A percentile compares a stretch with the other conserved stretches of the same genome.
These are phyloP conservation scores for Hydrotaea diabolus DNA, from an alignment of 2,888 invertebrate genomes.

Conservation along the genomic window DNA sequence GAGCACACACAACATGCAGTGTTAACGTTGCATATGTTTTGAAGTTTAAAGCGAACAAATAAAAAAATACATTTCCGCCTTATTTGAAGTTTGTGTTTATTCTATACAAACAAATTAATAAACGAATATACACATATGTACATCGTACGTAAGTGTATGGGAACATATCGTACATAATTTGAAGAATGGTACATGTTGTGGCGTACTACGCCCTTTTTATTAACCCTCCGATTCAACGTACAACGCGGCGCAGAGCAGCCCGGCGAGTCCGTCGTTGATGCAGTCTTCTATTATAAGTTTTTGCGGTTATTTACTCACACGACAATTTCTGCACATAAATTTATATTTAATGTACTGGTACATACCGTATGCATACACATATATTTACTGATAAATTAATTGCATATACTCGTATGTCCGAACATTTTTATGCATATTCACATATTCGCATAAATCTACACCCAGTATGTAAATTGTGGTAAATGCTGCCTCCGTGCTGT, in stretches of 20 bases:
- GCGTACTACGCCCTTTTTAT: neutral
- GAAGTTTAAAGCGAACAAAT: neutral
- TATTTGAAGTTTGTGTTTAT: constrained; percentile 10
- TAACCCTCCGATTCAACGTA: neutral
- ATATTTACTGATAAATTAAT: constrained; percentile 12
- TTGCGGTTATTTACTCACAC: neutral
- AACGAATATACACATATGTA: neutral
- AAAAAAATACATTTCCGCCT: constrained; percentile 35
- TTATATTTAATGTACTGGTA: neutral
- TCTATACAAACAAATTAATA: neutral
- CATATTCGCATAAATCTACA: neutral
- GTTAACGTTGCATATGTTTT: constrained; percentile 10
- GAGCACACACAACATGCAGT: constrained; percentile 12
- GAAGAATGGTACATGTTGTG: neutral
- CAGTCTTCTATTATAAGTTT: neutral
- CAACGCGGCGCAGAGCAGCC: too few relatives aligned
- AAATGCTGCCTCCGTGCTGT: neutral
- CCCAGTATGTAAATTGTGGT: neutral
- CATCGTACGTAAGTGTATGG: neutral
- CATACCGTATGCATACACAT: neutral
- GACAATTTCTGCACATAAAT: neutral
- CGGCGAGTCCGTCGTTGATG: neutral
- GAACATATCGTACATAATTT: neutral
- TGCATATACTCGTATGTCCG: neutral
- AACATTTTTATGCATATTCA: too few relatives aligned